phyloP scores from a whole-genome alignment of 2,113 vertebrate species.

The Caranx ignobilis region DNA sequence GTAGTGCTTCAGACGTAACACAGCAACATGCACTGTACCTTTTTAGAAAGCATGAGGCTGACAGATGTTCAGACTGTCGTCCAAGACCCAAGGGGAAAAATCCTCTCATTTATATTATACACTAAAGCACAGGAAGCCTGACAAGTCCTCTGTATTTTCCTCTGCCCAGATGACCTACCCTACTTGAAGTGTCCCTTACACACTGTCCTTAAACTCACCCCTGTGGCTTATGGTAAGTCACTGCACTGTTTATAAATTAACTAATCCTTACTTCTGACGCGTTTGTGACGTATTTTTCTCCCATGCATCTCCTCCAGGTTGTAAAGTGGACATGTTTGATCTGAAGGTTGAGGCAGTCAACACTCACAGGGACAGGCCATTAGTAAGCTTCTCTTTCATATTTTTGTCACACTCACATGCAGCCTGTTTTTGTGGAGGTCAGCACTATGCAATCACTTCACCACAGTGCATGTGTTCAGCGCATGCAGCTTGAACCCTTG shows the following conservation, averaged over 20 bases:
- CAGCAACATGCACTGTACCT: background rate
- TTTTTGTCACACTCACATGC: background rate
- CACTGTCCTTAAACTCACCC: constrained; percentile 93
- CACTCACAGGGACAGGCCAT: constrained; percentile 91
- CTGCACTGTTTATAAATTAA: background rate
- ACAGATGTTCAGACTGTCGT: background rate
- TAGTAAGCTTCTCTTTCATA: constrained; percentile 81
- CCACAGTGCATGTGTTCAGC: background rate
- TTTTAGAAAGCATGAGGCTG: background rate
- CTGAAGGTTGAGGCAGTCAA: constrained; percentile 93
- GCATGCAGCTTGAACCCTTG: background rate
- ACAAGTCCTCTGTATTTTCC: background rate
- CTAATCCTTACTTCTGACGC: background rate
- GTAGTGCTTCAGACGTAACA: background rate
- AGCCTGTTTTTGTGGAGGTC: background rate
- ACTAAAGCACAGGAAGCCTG: constrained; percentile 1
- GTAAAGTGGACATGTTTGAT: constrained; percentile 93
- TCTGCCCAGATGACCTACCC: constrained; percentile 90
- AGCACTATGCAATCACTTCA: background rate
- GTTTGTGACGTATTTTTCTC: constrained; percentile 13
- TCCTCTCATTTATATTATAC: background rate
- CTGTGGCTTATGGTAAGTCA: constrained; percentile 93
- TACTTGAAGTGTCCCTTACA: constrained; percentile 96
- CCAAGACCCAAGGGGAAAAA: background rate
- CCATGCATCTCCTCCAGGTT: constrained; percentile 83